Conservation (phyloP, 92 coral and sea anemone species). For the Epizoanthus fatuus region DNA sequence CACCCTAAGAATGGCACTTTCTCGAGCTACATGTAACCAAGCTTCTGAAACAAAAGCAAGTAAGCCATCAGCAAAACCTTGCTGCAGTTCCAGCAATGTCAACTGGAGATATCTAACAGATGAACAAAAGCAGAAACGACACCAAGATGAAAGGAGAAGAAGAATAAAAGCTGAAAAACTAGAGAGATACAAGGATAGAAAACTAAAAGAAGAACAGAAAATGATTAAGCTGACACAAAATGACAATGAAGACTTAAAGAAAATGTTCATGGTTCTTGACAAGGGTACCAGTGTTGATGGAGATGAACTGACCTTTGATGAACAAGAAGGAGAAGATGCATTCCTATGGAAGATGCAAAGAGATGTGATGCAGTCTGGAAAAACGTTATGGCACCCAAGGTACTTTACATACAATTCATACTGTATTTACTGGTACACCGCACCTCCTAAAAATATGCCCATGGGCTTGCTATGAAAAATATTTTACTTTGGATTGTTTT, state of each 20-base stretch:
- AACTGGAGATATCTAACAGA: too few species aligned
- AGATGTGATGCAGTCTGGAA: constrained; percentile 58
- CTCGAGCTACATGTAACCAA: neutral
- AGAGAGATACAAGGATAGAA: constrained; percentile 35
- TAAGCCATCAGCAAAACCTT: neutral
- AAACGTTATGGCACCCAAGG: constrained; percentile 69
- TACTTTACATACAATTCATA: neutral
- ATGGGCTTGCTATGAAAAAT: too few species aligned
- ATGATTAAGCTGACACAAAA: constrained; percentile 28
- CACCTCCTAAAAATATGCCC: neutral
- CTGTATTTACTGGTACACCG: neutral
- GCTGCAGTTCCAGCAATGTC: constrained; percentile 5
- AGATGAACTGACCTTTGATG: constrained; percentile 49
- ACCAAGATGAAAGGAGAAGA: constrained; percentile 49
- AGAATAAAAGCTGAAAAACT: constrained; percentile 57
- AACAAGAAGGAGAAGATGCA: constrained; percentile 31
- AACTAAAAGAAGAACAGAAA: constrained; percentile 44
- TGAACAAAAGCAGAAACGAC: constrained; percentile 27
- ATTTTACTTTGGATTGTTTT: neutral
- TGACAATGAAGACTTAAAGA: constrained; percentile 52
- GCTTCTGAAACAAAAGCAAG: neutral
- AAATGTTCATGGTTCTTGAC: constrained; percentile 55
- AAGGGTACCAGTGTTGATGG: constrained; percentile 23
- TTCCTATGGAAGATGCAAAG: constrained; percentile 66
- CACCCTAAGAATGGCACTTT: constrained; percentile 26